Evolutionary conservation across 2,113 vertebrate species (phyloP).

Genomic region (Talpa occidentalis): DNA sequence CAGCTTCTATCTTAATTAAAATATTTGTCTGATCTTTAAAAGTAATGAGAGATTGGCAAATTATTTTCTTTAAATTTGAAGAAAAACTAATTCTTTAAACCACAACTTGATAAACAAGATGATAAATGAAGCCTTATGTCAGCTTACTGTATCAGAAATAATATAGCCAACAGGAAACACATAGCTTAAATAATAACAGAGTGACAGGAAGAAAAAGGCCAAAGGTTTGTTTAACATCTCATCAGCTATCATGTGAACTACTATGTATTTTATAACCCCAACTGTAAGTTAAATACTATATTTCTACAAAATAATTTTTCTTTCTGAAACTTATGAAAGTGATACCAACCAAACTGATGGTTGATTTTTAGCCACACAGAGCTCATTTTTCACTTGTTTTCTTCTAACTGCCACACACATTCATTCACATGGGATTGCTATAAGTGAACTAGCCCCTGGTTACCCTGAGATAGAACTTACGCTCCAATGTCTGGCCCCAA

Average conservation of each 20-base stretch:
- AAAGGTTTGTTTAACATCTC: background rate
- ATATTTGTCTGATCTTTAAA: background rate
- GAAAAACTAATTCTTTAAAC: conserved; percentile 25
- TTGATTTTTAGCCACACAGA: background rate
- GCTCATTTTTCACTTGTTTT: background rate
- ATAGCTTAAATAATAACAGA: background rate
- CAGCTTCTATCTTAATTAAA: conserved; percentile 43
- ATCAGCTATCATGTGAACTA: background rate
- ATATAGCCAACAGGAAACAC: background rate
- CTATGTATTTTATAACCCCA: background rate
- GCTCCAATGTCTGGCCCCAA: background rate
- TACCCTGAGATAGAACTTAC: background rate
- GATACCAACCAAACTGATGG: background rate
- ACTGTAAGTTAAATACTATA: background rate
- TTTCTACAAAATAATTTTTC: background rate
- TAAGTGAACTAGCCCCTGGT: background rate
- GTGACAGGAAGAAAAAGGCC: background rate
- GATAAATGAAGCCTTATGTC: background rate
- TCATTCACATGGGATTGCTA: background rate
- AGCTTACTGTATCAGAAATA: background rate
- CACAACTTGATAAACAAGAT: background rate
- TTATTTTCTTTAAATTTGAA: conserved; percentile 38
- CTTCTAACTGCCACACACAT: background rate
- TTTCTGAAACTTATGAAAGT: background rate
- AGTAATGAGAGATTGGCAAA: background rate